phyloP scores from a whole-genome alignment of 2,797 vertebrate species.

The Sebastiscus albofasciatus region DNA sequence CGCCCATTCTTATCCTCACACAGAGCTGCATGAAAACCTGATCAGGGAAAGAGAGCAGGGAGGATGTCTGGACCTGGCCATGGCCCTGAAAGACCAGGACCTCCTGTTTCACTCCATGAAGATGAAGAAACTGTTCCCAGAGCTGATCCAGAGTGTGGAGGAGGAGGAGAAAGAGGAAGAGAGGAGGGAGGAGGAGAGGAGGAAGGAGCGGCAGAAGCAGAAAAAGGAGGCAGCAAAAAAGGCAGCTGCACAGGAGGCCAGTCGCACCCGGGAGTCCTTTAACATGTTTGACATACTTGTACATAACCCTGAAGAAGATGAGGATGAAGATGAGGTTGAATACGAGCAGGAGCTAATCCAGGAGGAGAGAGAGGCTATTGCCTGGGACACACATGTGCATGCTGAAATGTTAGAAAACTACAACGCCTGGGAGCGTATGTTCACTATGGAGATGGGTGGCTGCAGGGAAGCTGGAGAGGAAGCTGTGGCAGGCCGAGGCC shows the following conservation, averaged over 20 bases:
- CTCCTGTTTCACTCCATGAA: slow-evolving; percentile 89
- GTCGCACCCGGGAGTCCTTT: slow-evolving; percentile 32
- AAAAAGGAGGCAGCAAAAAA: slow-evolving; percentile 57
- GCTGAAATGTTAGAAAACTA: slow-evolving; percentile 77
- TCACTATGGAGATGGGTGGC: slow-evolving; percentile 90
- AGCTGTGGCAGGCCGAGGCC: not conserved
- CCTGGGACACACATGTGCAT: slow-evolving; percentile 78
- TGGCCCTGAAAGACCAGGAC: slow-evolving; percentile 93
- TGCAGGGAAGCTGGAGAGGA: slow-evolving; percentile 64
- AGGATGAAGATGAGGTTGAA: slow-evolving; percentile 22
- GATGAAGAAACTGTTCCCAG: slow-evolving; percentile 91
- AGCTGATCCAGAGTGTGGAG: slow-evolving; percentile 82
- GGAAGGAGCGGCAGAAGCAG: slow-evolving; percentile 62
- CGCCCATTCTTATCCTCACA: slow-evolving; percentile 80
- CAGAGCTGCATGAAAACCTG: slow-evolving; percentile 75
- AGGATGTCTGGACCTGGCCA: slow-evolving; percentile 77
- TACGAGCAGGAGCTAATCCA: slow-evolving; percentile 77
- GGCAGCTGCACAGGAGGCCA: slow-evolving; percentile 73
- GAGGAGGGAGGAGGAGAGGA: slow-evolving; percentile 62
- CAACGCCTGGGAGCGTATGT: slow-evolving; percentile 90
- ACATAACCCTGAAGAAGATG: not conserved
- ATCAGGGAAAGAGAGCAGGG: slow-evolving; percentile 53
- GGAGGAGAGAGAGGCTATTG: slow-evolving; percentile 86
- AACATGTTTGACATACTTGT: not conserved
- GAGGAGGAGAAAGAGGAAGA: slow-evolving; percentile 64